Base-by-base conservation (phyloP, 2,113 vertebrate genomes). In the Oceanites oceanicus region DNA sequence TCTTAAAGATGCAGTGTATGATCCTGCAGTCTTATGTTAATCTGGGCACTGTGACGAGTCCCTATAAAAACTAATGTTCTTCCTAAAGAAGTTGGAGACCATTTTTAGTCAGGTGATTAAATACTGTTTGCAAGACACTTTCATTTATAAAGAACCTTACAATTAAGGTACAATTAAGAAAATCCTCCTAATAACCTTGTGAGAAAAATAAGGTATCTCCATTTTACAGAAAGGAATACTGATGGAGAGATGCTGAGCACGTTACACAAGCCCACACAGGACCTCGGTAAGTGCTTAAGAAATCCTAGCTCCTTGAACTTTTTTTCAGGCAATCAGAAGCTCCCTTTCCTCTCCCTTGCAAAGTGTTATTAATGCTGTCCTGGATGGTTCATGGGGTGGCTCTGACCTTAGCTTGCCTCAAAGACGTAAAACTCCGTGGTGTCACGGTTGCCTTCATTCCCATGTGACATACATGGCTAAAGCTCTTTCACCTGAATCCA, bases 1-100 rank as follows among this genome's bases (percentile, higher is more conserved):
- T 94, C 98, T 98, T 98, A 98, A 98, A 98, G 97, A 98, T 97
- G 95, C 94, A 96, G 96, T 3, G 2, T 94, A 79, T 88, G 94
- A 89, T 91, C 95, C 92, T 30, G 8, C 26, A 93, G 80, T 72
- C 61, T 86, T 34, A 58, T n/a, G 40, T 65, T 61, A 85, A 94
- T 81, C 82, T 59, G 80, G 78, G 38, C 86, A 38, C 44, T 6
- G 10, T 27, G 47, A 38, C 47, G 34, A 49, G 49, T 65, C 44
- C 52, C 18, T 7, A 0, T 8, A 30, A 94, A 96, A 77, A 65
- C 30, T 40, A 34, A 73, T 11, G 19, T 62, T 84, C 68, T 62
- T 23, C 72, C 79, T 27, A 15, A 81, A 94, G 42, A 89, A 72
- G 29, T 49, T 87, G 44, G 55, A 70, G 45, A 25, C 20, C 20